Evolutionary conservation across 1,140 invertebrate species (phyloP), one percentile per base, ranked within the genome.

Genomic region (Conus betulinus): DNA sequence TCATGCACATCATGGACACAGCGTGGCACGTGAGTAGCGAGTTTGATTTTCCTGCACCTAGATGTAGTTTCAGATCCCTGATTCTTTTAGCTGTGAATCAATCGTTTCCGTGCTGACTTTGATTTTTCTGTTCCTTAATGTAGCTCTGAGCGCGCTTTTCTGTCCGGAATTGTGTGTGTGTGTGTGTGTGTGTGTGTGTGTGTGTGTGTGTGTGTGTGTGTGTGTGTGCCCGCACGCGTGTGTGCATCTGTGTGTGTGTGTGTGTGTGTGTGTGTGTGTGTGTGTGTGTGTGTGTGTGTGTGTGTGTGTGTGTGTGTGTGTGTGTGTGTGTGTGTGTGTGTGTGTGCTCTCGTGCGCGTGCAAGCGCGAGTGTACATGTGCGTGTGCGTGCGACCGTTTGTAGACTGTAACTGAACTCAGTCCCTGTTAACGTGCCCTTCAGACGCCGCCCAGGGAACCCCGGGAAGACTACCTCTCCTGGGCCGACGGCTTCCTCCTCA

Each of bases 381-480:
- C 27, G 15, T 83, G 51, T 60, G 81, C n/a, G 8, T 23, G 81
- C 55, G 51, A 23, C 1, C 55, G 51, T 60, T 51, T 60, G 1
- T 55, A 11, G 15, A 1, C 23, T n/a, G 7, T 4, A 71, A 13
- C 23, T 71, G 11, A 71, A 11, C 67, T 10, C 20, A 20, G 7
- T 71, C 67, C 6, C 13, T 71, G 2, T 20, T n/a, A 71, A 20
- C 67, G 1, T 60, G 15, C 57, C 57, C 51, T 17, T 81, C 87
- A n/a, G 88, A 6, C 76, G 6, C 6, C 76, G 81, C 13, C 13
- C 7, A 20, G 89, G 3, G 91, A 90, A 23, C 39, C 91, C 5
- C 91, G 90, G 74, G 88, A 90, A 39, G 91, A 93, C 55, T 91
- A 92, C 60, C 98, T 98, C 97, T 95, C 97, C 90, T 95, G 95